Conservation (phyloP, 1,140 invertebrate genomes). For the Scaptomyza hsui region DNA sequence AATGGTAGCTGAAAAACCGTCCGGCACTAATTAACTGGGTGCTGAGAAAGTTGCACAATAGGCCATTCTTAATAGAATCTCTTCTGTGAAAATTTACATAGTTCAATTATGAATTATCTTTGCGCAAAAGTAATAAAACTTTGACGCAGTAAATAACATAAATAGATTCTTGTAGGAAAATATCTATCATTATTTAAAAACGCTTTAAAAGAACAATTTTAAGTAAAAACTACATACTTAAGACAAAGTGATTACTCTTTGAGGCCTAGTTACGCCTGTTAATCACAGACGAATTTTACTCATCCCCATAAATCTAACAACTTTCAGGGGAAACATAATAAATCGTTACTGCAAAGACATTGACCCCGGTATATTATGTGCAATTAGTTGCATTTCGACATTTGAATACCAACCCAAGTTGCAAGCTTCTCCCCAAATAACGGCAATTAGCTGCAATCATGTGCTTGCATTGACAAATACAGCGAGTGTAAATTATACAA, state of each 20-base stretch:
- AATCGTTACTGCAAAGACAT: background rate
- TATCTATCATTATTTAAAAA: too few relatives aligned
- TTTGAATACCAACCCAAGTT: slow-evolving; percentile 1
- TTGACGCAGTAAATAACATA: background rate
- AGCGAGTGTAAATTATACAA: slow-evolving; percentile 14
- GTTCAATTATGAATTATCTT: slow-evolving; percentile 35
- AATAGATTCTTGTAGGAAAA: too few relatives aligned
- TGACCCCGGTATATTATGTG: background rate
- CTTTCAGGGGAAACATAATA: too few relatives aligned
- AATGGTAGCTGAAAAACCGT: slow-evolving; percentile 23
- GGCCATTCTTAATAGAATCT: slow-evolving; percentile 17
- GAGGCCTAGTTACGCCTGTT: too few relatives aligned
- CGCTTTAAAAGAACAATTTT: too few relatives aligned
- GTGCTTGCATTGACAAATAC: slow-evolving; percentile 17
- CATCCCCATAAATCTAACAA: too few relatives aligned
- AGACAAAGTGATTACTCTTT: too few relatives aligned
- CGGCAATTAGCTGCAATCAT: slow-evolving; percentile 19
- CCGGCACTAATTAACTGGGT: slow-evolving; percentile 24
- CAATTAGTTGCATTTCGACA: background rate
- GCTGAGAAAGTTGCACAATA: slow-evolving; percentile 28
- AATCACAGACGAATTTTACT: too few relatives aligned
- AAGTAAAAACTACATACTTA: too few relatives aligned
- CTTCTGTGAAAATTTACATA: slow-evolving; percentile 34
- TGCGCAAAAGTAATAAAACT: slow-evolving; percentile 5
- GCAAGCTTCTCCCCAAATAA: background rate